Evolutionary conservation across 37 sponge, comb jelly and placozoan genomes (phyloP).

Genomic region (Bolinopsis microptera): DNA sequence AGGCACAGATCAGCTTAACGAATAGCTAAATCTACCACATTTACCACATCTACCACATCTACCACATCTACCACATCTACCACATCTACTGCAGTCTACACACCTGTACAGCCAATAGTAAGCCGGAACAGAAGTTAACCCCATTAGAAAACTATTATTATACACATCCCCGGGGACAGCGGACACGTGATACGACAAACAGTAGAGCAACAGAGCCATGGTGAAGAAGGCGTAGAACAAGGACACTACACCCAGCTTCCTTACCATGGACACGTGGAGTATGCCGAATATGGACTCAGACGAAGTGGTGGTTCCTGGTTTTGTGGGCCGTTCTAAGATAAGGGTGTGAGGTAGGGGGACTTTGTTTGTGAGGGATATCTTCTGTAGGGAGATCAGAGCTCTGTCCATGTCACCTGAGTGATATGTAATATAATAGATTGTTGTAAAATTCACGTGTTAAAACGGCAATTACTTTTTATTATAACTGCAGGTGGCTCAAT

Average conservation of each 20-base stretch:
- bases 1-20: too few relatives aligned
- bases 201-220: background rate
- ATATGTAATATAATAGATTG: too few relatives aligned
- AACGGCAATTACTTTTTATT: too few relatives aligned
- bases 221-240: background rate
- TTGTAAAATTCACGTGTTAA: too few relatives aligned
- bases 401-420: background rate
- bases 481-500: too few relatives aligned
- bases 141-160: background rate
- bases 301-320: background rate
- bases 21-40: too few relatives aligned
- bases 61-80: too few relatives aligned
- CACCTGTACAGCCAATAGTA: slow-evolving; percentile 35
- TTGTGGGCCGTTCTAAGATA: background rate
- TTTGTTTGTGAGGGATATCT: background rate
- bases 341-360: background rate
- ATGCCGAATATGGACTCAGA: background rate
- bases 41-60: too few relatives aligned
- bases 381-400: background rate
- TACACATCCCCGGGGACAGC: background rate
- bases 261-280: background rate
- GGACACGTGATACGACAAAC: slow-evolving; percentile 19
- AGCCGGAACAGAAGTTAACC: background rate
- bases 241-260: background rate
- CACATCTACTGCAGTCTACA: too few relatives aligned